Evolutionary conservation across 1,140 invertebrate genomes (phyloP).

Genomic region (Gonatopus flavifemur): DNA sequence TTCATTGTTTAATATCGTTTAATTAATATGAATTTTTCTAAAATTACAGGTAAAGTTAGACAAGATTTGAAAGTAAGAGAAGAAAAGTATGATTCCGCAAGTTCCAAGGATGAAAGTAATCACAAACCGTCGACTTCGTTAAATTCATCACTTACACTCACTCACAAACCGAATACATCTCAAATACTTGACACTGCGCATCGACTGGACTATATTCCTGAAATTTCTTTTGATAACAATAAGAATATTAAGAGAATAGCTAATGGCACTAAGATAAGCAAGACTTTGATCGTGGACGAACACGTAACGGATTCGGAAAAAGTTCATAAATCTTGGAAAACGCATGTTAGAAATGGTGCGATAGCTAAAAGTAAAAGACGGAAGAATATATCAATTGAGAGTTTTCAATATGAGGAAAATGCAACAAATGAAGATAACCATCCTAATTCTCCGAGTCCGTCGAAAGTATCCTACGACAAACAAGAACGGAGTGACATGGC

Average conservation of each 20-base stretch:
- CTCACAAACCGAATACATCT: conserved; percentile 8
- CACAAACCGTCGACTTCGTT: conserved; percentile 30
- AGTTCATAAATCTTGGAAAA: conserved; percentile 23
- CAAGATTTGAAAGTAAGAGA: conserved; percentile 22
- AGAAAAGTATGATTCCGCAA: background rate
- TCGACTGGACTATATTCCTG: conserved; percentile 28
- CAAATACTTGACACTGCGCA: conserved; percentile 21
- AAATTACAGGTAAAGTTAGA: conserved; percentile 35
- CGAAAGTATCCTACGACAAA: conserved; percentile 7
- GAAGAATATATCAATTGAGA: conserved; percentile 16
- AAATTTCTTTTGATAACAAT: conserved; percentile 43
- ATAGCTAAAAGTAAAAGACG: conserved; percentile 26
- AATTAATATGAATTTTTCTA: conserved; percentile 1
- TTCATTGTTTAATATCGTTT: background rate
- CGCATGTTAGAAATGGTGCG: conserved; percentile 25
- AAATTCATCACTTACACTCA: conserved; percentile 7
- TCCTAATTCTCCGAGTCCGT: background rate
- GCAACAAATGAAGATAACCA: conserved; percentile 2
- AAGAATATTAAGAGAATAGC: conserved; percentile 38
- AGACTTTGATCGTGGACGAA: conserved; percentile 33
- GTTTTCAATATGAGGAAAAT: background rate
- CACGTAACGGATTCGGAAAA: conserved; percentile 16
- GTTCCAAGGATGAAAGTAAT: conserved; percentile 2
- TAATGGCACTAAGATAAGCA: conserved; percentile 41
- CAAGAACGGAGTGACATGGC: conserved; percentile 15